Conservation (phyloP, 2,113 vertebrate species). For the Lepus europaeus region DNA sequence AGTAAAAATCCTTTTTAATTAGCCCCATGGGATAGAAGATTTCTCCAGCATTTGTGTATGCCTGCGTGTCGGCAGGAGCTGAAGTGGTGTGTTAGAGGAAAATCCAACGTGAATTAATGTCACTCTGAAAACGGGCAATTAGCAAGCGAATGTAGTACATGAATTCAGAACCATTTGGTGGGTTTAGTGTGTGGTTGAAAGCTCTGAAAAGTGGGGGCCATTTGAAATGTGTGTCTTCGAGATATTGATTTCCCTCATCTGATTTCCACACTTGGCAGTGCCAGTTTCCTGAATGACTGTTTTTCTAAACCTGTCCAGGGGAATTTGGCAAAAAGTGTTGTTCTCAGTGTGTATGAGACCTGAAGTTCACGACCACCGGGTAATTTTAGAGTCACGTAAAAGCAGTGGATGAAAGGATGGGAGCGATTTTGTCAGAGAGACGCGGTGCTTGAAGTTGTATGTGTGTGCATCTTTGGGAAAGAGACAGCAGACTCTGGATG, state of each 20-base stretch:
- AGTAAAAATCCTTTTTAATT: conserved; percentile 89
- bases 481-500: neutral
- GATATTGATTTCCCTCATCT: neutral
- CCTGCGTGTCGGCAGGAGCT: neutral
- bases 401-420: neutral
- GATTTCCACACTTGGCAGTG: neutral
- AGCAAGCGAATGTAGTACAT: neutral
- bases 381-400: conserved; percentile 44
- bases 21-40: conserved; percentile 83
- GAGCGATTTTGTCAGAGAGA: neutral
- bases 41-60: conserved; percentile 79
- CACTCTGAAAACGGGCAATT: conserved; percentile 57
- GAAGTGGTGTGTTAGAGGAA: conserved; percentile 63
- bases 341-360: neutral
- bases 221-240: neutral
- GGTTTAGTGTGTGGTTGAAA: neutral
- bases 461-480: neutral
- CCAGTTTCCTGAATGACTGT: neutral
- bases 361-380: neutral
- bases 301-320: conserved; percentile 24
- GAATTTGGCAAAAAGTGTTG: conserved; percentile 17
- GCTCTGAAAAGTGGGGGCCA: neutral
- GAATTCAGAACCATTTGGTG: conserved; percentile 9
- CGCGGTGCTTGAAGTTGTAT: neutral
- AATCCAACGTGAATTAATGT: conserved; percentile 71